phyloP scores from a whole-genome alignment of 2,113 vertebrate species.

The Saguinus midas region DNA sequence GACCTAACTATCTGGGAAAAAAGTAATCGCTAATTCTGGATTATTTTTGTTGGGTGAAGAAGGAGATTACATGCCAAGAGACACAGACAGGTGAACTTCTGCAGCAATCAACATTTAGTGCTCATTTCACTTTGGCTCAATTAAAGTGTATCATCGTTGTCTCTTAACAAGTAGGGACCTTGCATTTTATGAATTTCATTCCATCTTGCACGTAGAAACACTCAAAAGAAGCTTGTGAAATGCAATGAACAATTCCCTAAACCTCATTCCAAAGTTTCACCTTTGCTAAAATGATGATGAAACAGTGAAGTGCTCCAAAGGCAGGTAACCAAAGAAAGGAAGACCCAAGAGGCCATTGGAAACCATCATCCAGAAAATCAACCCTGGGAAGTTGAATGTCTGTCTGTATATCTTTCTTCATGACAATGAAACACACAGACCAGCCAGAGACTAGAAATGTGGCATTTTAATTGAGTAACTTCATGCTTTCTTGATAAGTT shows the following conservation, averaged over 20 bases:
- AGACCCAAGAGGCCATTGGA: not conserved
- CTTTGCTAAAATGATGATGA: not conserved
- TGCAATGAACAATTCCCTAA: not conserved
- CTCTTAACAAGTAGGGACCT: not conserved
- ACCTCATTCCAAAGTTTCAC: not conserved
- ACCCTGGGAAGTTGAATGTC: not conserved
- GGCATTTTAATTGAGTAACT: slow-evolving; percentile 25
- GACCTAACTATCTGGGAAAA: not conserved
- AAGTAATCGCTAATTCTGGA: not conserved
- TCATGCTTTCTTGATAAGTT: not conserved
- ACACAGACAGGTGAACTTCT: not conserved
- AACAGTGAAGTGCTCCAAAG: not conserved
- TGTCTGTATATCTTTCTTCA: not conserved
- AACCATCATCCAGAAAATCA: not conserved
- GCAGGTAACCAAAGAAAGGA: not conserved
- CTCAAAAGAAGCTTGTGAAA: not conserved
- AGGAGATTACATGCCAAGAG: not conserved
- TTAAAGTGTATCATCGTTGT: not conserved
- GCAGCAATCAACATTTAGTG: not conserved
- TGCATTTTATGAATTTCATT: not conserved
- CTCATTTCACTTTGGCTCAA: not conserved
- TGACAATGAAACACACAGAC: not conserved
- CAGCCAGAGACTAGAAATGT: not conserved
- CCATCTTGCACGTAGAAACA: not conserved
- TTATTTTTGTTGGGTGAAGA: not conserved